Evolutionary conservation across 2,113 vertebrate species (phyloP), one percentile per base, ranked within the genome.

Genomic region (Athene cunicularia): DNA sequence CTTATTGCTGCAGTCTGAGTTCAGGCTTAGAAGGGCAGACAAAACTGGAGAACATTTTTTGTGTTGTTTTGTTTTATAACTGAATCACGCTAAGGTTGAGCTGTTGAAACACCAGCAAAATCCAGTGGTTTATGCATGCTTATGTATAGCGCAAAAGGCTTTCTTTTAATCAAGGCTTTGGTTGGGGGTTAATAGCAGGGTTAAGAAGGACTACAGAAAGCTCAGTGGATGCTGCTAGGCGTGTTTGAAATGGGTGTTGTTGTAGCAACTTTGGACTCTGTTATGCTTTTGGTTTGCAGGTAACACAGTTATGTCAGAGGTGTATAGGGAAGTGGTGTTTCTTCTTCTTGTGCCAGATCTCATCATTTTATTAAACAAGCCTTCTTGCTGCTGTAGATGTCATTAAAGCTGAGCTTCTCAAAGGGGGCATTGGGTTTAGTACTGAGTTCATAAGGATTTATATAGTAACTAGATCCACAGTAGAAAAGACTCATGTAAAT

Each of bases 161-260:
- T 91, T 50, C 9, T 59, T 91, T 93, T 35, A 68, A 55, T 84
- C 32, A 37, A 56, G 58, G 35, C 39, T 62, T 83, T 80, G 59
- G 27, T 14, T 76, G 37, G 7, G 50, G 8, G 5, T 71, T 92
- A 59, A 50, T 47, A 53, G 26, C 49, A 30, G 49, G 14, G 67
- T 92, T 75, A 96, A 80, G 82, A 90, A 81, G 52, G 94, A 70
- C 89, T 88, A 50, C 74, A 56, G 94, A 95, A 97, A 90, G 72
- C 94, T 72, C 52, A 60, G 72, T 53, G 32, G 8, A 3, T 75
- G 45, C 50, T 76, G 47, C 59, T 72, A 43, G 63, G n/a, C 50
- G 73, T 71, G 52, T 91, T 91, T 88, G 60, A 93, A 33, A 49
- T 24, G 14, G 7, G 45, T 77, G 84, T 52, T 53, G 12, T 1